phyloP scores from a whole-genome alignment of 2,113 vertebrate genomes.

The Siniperca chuatsi region DNA sequence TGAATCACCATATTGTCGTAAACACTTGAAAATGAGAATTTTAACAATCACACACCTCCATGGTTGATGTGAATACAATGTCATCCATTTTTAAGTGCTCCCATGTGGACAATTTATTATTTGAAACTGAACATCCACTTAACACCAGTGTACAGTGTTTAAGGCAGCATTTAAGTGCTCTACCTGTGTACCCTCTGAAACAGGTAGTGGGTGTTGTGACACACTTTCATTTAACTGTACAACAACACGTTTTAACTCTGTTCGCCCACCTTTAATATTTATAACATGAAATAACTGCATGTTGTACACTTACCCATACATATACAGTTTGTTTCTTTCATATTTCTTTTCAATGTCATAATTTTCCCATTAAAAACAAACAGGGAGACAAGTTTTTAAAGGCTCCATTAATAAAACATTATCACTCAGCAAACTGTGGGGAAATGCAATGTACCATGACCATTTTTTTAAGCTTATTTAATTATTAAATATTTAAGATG shows the following conservation, averaged over 20 bases:
- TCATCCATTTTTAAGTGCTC: conserved; percentile 42
- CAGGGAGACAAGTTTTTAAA: conserved; percentile 29
- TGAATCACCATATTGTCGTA: not conserved
- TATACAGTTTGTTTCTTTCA: conserved; percentile 16
- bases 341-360: conserved; percentile 30
- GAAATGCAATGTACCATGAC: conserved; percentile 53
- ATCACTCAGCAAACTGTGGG: conserved; percentile 36
- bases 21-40: conserved; percentile 35
- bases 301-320: not conserved
- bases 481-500: conserved; percentile 68
- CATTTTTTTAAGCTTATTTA: conserved; percentile 35
- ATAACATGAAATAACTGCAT: conserved; percentile 1
- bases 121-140: conserved; percentile 54
- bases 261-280: conserved; percentile 24
- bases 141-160: conserved; percentile 23
- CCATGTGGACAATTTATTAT: conserved; percentile 43
- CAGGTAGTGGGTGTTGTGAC: conserved; percentile 45
- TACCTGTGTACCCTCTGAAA: conserved; percentile 28
- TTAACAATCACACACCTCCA: conserved; percentile 20
- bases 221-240: conserved; percentile 37
- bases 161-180: conserved; percentile 43
- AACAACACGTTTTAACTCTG: conserved; percentile 9
- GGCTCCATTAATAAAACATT: conserved; percentile 57
- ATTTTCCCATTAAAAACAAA: conserved; percentile 28
- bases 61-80: conserved; percentile 8